Evolutionary conservation across 2,113 vertebrate genomes (phyloP).

Genomic region (Lophotis ruficrista): DNA sequence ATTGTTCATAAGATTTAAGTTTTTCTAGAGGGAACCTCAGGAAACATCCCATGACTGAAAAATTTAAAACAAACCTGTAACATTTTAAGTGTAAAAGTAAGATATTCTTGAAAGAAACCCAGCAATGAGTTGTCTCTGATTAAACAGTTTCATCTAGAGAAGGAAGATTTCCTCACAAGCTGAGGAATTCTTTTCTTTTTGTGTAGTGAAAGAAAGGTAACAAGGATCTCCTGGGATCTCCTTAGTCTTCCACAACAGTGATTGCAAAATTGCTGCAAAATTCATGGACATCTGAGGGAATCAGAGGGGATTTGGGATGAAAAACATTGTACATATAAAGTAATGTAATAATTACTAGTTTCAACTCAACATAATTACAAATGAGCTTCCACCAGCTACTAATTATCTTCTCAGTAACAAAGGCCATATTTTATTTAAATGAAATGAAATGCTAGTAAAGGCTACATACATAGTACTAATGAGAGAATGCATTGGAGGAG

Average conservation of each 20-base stretch:
- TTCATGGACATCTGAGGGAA: background rate
- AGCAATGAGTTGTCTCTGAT: background rate
- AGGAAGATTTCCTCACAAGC: background rate
- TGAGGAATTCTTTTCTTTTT: background rate
- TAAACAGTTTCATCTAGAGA: background rate
- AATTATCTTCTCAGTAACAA: conserved; percentile 62
- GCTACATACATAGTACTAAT: background rate
- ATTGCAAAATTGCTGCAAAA: background rate
- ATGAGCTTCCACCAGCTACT: conserved; percentile 31
- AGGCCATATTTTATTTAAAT: conserved; percentile 61
- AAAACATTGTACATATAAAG: conserved; percentile 28
- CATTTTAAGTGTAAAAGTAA: background rate
- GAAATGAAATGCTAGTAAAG: conserved; percentile 17
- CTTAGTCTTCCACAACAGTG: background rate
- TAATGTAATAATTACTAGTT: conserved; percentile 58
- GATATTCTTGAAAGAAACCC: background rate
- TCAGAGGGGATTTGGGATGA: background rate
- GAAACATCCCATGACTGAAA: background rate
- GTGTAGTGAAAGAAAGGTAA: background rate
- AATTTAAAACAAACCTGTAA: background rate
- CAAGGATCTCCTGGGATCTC: background rate
- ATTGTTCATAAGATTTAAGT: background rate
- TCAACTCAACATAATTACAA: conserved; percentile 55
- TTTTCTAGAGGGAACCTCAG: background rate
- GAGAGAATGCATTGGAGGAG: background rate